Evolutionary conservation across 2,113 vertebrate species (phyloP).

Genomic region (Leuciscus idus): DNA sequence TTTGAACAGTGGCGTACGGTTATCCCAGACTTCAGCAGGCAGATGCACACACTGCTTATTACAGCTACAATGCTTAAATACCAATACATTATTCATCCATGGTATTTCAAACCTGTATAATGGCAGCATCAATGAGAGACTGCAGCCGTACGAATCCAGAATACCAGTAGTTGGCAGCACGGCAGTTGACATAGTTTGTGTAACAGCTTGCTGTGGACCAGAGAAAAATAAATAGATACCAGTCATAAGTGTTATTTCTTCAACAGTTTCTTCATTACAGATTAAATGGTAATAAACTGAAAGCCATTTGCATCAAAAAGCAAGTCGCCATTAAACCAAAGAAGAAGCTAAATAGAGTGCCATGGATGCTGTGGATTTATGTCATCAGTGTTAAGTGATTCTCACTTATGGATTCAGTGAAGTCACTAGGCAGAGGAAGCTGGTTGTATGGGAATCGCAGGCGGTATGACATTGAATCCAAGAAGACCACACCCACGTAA

Average conservation of each 20-base stretch:
- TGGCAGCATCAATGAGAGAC: slow-evolving; percentile 87
- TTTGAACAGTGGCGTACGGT: background rate
- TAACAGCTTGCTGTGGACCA: slow-evolving; percentile 72
- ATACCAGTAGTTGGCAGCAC: slow-evolving; percentile 87
- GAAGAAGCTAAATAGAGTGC: background rate
- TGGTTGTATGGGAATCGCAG: slow-evolving; percentile 74
- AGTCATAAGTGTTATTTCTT: background rate
- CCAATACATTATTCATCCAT: background rate
- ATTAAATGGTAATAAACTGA: background rate
- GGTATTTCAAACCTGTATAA: slow-evolving; percentile 85
- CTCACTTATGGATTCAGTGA: slow-evolving; percentile 77
- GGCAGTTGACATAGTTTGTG: slow-evolving; percentile 73
- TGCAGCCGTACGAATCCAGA: slow-evolving; percentile 89
- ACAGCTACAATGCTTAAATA: background rate
- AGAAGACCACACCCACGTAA: slow-evolving; percentile 80
- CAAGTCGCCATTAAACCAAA: background rate
- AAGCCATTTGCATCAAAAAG: background rate
- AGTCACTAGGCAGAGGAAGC: slow-evolving; percentile 70
- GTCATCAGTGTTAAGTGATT: background rate
- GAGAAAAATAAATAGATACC: background rate
- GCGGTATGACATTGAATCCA: slow-evolving; percentile 80
- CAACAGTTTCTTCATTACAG: background rate
- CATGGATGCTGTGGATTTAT: background rate
- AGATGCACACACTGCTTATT: background rate
- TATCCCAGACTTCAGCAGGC: background rate